Evolutionary conservation across 2,113 vertebrate genomes (phyloP), one percentile per base, ranked within the genome.

Genomic region (Clarias batrachus): DNA sequence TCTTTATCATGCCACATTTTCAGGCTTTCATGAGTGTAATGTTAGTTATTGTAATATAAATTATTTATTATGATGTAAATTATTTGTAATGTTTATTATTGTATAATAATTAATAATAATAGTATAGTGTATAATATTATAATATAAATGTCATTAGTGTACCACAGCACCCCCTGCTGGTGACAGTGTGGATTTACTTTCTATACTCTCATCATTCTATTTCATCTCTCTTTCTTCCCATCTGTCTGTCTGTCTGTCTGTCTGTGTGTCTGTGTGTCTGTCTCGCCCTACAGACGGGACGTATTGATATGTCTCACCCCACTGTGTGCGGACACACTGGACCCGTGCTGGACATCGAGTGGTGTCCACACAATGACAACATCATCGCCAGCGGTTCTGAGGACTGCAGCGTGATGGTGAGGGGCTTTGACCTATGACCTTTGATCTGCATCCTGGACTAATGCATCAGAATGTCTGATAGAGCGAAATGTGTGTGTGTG

Each of bases 321-420:
- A 94, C 90, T 0, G 96, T 97, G 4, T 97, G 96, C 13, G 97
- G 97, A 57, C 97, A 97, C 94, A 97, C 96, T 0, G 97, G 96
- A 0, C 97, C 97, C 0, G 97, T 97, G 60, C 91, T 97, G 90
- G 97, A 97, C 92, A 96, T 97, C 0, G 96, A 97, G 88, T 97
- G 96, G 91, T 97, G 97, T 90, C 97, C 96, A 0, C 97, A 97
- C 91, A 97, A 97, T 2, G 97, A 97, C 91, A 96, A 97, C 62
- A 95, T 97, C 93, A 97, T 97, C 8, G 97, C 97, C 92, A 97
- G 97, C 0, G 94, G 96, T 83, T 97, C 96, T 0, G 97, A 97
- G 92, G 97, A 97, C 91, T 97, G 97, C 91, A 96, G 93, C 0
- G 96, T 97, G 89, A 97, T 97, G 96, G 96, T 96, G 87, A 92